These are phyloP conservation scores for Micropterix aruncella DNA, from an alignment of 2,888 invertebrate species.

Conservation along the genomic window DNA sequence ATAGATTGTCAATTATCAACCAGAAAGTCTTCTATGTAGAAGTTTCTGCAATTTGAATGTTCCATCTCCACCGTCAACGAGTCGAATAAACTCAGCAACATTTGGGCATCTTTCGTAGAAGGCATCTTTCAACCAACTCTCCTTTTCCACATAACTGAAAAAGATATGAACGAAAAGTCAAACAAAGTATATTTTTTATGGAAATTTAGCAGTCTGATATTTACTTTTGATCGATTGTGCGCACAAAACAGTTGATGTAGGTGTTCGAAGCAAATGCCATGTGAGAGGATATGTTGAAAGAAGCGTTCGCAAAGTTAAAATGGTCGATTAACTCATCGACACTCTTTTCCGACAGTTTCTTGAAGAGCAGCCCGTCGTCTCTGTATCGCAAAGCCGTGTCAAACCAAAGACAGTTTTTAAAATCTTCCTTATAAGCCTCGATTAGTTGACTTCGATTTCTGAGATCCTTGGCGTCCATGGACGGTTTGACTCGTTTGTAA, in stretches of 20 bases:
- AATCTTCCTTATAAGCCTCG: constrained; percentile 15
- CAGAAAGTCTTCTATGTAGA: neutral
- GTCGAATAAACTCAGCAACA: neutral
- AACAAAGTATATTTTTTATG: too few relatives aligned
- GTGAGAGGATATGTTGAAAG: constrained; percentile 25
- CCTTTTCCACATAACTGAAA: neutral
- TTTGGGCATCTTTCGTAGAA: neutral
- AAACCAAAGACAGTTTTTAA: constrained; percentile 25
- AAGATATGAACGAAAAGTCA: too few relatives aligned
- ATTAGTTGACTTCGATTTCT: constrained; percentile 6
- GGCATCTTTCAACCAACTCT: neutral
- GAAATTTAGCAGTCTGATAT: neutral
- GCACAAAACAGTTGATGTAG: constrained; percentile 13
- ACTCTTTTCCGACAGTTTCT: constrained; percentile 20
- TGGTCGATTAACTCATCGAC: constrained; percentile 18
- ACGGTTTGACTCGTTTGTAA: constrained; percentile 8
- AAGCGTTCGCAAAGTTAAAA: constrained; percentile 20
- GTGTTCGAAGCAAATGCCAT: constrained; percentile 27
- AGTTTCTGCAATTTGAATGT: neutral
- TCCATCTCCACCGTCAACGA: neutral
- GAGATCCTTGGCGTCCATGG: constrained; percentile 6
- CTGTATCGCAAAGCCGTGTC: constrained; percentile 20
- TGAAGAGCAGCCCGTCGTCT: constrained; percentile 21
- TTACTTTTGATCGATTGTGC: neutral
- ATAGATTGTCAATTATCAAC: too few relatives aligned